Conservation (phyloP, 2,113 vertebrate species). For the Salvelinus sp. region DNA sequence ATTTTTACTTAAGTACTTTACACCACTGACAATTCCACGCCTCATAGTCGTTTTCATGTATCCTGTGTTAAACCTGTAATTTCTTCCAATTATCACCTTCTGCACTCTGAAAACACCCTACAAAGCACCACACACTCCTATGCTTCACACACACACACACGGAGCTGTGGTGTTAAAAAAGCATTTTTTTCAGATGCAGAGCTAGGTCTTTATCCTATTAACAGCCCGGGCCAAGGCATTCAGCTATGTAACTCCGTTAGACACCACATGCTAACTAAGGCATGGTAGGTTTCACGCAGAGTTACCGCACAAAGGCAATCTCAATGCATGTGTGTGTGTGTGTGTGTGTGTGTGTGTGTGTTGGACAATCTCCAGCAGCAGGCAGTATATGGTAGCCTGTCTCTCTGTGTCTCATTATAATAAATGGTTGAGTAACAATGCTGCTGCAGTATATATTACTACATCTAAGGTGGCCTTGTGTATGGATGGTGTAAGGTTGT, state of each 20-base stretch:
- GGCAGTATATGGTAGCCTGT: no score
- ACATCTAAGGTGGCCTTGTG: slow-evolving; percentile 1
- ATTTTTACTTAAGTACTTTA: no score
- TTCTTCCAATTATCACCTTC: no score
- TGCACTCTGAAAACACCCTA: slow-evolving; percentile 10
- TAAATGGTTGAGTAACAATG: neutral
- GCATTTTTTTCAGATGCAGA: neutral
- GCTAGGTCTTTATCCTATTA: no score
- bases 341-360: no score
- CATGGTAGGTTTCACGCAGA: no score
- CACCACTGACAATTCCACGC: neutral
- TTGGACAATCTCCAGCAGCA: neutral
- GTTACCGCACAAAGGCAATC: neutral
- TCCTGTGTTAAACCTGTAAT: no score
- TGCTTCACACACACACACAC: neutral
- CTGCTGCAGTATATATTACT: neutral
- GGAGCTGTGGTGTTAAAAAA: slow-evolving; percentile 36
- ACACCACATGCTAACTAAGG: no score
- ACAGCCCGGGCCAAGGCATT: no score
- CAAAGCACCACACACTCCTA: slow-evolving; percentile 39
- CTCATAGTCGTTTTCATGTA: slow-evolving; percentile 46
- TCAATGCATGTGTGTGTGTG: neutral
- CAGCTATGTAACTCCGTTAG: no score
- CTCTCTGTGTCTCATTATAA: neutral
- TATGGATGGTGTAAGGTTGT: no score